Evolutionary conservation across 1,140 invertebrate species (phyloP), one percentile per base, ranked within the genome.

Genomic region (Heliconius melpomene): DNA sequence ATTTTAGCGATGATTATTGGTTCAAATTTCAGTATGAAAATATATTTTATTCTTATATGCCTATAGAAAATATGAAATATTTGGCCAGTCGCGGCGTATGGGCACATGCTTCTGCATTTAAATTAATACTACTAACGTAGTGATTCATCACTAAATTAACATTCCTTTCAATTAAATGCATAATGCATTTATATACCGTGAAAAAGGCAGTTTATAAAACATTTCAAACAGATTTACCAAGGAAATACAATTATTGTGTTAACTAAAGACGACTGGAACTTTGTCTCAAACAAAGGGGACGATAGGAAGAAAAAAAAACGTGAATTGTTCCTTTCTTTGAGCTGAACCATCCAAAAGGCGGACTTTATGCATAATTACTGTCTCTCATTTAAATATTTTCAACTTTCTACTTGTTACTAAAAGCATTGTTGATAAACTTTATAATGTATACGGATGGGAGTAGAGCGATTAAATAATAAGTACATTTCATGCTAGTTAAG

Each of bases 281-380:
- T 66, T 26, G 23, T 66, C 23, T 29, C 26, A 26, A 66, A 66
- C 60, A 66, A 23, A 16, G 60, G 26, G 8, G 2, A 7, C 26
- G 11, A 29, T 13, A 11, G 54, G 26, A 29, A 13, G 26, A 66
- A 29, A 26, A 66, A 66, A 29, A 66, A 66, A 66, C 3, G 11
- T 6, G 26, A 66, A 29, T 29, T 29, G 54, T 16, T 29, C 60
- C 60, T 29, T 66, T 66, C 60, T 66, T 66, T 66, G 60, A 26
- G 23, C 57, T 75, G 23, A 75, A 78, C 36, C 76, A n/a, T 81
- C 75, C 60, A 73, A 72, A 76, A 76, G 72, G 71, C 79, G 72
- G 86, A 88, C 82, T 88, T 86, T 83, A 60, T 46, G 87, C 84
- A 86, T 88, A 88, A 88, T 88, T 85, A 86, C 79, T 77, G 82